Conservation (phyloP, 2,888 invertebrate species). For the Megaustenia siamemsis region DNA sequence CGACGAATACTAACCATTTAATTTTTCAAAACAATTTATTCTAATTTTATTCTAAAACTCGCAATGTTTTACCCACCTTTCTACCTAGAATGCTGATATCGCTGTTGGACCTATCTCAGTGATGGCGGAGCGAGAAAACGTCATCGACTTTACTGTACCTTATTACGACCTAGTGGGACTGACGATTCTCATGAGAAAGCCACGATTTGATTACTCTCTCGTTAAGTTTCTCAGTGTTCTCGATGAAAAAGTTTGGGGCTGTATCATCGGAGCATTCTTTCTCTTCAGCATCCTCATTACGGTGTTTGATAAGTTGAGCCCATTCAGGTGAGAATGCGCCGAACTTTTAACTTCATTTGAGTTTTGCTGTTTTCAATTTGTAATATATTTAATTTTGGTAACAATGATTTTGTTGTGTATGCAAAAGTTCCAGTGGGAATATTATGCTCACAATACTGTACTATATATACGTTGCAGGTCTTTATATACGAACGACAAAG, state of each 20-base stretch:
- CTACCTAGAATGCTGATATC: slow-evolving; percentile 89
- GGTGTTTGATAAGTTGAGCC: slow-evolving; percentile 90
- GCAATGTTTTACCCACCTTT: neutral
- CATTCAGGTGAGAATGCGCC: slow-evolving; percentile 49
- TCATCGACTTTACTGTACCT: slow-evolving; percentile 98
- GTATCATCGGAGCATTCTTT: slow-evolving; percentile 84
- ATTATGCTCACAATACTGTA: too few species aligned
- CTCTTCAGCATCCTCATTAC: slow-evolving; percentile 88
- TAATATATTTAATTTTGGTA: too few species aligned
- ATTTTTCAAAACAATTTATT: too few species aligned
- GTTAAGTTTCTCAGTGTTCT: slow-evolving; percentile 98
- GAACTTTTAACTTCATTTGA: too few species aligned
- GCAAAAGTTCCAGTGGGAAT: too few species aligned
- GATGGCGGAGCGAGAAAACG: slow-evolving; percentile 93
- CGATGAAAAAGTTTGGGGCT: slow-evolving; percentile 97
- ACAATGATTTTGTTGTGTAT: too few species aligned
- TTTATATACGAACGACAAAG: too few species aligned
- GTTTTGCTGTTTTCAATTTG: too few species aligned
- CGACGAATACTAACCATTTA: too few species aligned
- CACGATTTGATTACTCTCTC: slow-evolving; percentile 92
- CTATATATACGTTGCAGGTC: too few species aligned
- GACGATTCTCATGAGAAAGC: slow-evolving; percentile 95
- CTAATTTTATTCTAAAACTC: too few species aligned
- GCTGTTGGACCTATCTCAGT: slow-evolving; percentile 95
- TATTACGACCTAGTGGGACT: slow-evolving; percentile 98